These are phyloP conservation scores for Aphodius granarius DNA, from an alignment of 2,888 invertebrate species.

Conservation along the genomic window DNA sequence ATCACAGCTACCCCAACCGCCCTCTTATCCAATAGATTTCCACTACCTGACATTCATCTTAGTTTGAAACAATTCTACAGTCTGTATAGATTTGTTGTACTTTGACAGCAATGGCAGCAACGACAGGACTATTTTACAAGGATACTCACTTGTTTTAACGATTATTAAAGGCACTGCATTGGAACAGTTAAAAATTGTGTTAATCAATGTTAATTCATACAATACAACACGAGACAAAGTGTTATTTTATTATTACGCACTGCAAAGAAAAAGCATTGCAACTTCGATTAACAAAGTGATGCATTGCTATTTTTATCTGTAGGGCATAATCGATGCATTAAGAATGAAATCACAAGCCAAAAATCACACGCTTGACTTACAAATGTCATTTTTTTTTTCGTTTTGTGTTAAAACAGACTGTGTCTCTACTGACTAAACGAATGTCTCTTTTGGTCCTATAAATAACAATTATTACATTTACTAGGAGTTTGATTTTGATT, in stretches of 20 bases:
- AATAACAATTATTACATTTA: conserved; percentile 22
- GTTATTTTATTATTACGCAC: too few species aligned
- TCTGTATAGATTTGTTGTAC: too few species aligned
- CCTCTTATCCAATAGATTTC: too few species aligned
- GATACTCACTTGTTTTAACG: conserved; percentile 57
- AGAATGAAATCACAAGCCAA: conserved; percentile 3
- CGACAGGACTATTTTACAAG: too few species aligned
- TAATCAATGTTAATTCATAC: conserved; percentile 11
- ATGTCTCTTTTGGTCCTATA: conserved; percentile 47
- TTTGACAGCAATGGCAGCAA: not conserved
- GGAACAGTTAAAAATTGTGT: conserved; percentile 37
- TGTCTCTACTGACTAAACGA: conserved; percentile 37
- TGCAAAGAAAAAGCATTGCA: conserved; percentile 3
- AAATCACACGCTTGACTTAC: conserved; percentile 23
- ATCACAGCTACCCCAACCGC: too few species aligned
- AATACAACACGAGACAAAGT: not conserved
- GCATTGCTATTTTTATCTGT: too few species aligned
- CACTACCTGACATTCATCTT: too few species aligned
- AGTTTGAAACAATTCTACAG: too few species aligned
- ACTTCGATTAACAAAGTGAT: too few species aligned
- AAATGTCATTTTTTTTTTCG: conserved; percentile 15
- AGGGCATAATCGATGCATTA: not conserved
- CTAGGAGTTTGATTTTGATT: not conserved
- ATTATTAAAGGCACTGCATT: conserved; percentile 62
- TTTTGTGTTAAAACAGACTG: conserved; percentile 13